These are phyloP conservation scores for Drosophila serrata DNA, from an alignment of 1,140 invertebrate genomes.

Conservation along the genomic window DNA sequence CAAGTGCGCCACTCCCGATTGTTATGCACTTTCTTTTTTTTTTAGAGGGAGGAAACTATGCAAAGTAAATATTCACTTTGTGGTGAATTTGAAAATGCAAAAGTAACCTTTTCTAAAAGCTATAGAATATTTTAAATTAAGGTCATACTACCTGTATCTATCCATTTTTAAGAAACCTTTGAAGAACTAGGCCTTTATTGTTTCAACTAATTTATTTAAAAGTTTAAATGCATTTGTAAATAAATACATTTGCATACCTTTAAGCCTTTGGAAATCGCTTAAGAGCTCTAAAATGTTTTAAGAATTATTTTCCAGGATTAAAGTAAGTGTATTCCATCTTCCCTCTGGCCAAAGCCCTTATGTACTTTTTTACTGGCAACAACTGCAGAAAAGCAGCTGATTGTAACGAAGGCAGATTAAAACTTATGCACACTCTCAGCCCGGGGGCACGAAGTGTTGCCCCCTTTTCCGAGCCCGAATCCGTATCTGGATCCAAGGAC, in stretches of 20 bases:
- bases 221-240: background rate
- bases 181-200: background rate
- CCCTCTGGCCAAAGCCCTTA: background rate
- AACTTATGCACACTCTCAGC: conserved; percentile 77
- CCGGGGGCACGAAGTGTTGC: conserved; percentile 16
- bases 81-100: background rate
- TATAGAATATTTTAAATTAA: too few relatives aligned
- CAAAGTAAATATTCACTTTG: background rate
- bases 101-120: background rate
- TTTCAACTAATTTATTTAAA: background rate
- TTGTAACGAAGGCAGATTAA: conserved; percentile 82
- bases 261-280: background rate
- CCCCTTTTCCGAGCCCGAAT: conserved; percentile 20
- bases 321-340: conserved; percentile 22
- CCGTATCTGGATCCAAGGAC: conserved; percentile 24
- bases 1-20: conserved; percentile 45
- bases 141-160: background rate
- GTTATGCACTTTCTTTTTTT: conserved; percentile 61
- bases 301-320: too few relatives aligned
- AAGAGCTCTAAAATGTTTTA: background rate
- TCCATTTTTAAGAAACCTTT: background rate
- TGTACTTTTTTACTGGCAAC: conserved; percentile 30
- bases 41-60: background rate
- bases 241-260: background rate
- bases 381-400: conserved; percentile 57